These are phyloP conservation scores for Drosophila dives DNA, from an alignment of 2,888 invertebrate species.

Conservation along the genomic window DNA sequence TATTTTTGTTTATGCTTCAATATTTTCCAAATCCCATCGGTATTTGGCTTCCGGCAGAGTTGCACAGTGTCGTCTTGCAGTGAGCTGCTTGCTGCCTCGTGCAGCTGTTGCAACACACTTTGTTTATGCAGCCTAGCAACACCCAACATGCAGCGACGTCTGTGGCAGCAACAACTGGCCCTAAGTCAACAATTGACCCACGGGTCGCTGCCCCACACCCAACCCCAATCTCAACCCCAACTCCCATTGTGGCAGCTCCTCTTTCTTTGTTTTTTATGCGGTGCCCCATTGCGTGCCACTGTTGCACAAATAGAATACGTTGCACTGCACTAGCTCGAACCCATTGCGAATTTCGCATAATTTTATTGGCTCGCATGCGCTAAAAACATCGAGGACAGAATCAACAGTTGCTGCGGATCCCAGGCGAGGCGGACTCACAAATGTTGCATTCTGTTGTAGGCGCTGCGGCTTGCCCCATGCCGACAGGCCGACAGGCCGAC, in stretches of 20 bases:
- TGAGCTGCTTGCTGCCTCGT: not conserved
- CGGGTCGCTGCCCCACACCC: slow-evolving; percentile 37
- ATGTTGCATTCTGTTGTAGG: slow-evolving; percentile 52
- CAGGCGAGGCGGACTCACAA: slow-evolving; percentile 19
- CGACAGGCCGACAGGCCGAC: slow-evolving; percentile 6
- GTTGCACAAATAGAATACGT: slow-evolving; percentile 71
- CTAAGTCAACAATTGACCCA: slow-evolving; percentile 68
- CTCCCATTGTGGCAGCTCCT: not conserved
- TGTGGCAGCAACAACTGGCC: slow-evolving; percentile 14
- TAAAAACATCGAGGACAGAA: slow-evolving; percentile 42
- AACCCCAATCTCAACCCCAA: not conserved
- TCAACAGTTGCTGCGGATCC: slow-evolving; percentile 58
- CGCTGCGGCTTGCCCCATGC: slow-evolving; percentile 46
- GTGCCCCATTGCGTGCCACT: slow-evolving; percentile 12
- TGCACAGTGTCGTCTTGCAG: not conserved
- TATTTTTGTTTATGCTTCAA: not conserved
- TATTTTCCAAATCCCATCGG: not conserved
- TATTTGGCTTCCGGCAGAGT: not conserved
- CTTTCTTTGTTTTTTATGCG: not conserved
- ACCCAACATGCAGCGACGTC: not conserved
- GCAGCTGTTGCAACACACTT: not conserved
- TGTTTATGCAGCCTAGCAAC: not conserved
- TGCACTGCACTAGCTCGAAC: slow-evolving; percentile 71
- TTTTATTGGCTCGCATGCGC: slow-evolving; percentile 67
- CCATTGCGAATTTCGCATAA: slow-evolving; percentile 74